Percentiles rank a stretch among this genome's conserved stretches.
Evolutionary conservation across 2,797 vertebrate species (phyloP).

Genomic region (Zenarchopterus dispar): DNA sequence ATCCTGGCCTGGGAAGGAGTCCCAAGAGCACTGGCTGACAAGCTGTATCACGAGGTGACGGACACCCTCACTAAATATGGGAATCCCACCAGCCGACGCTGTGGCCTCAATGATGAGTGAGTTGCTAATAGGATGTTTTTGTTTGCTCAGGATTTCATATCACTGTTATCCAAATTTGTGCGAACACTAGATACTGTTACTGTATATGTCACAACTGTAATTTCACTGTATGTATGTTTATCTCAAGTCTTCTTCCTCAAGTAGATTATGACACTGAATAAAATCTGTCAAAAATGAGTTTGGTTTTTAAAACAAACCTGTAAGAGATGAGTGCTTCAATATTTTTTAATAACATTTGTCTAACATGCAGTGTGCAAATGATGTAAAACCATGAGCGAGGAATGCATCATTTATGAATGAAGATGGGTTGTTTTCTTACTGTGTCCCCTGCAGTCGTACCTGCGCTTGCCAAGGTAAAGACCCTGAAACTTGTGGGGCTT

Average conservation of each 20-base stretch:
- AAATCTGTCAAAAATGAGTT: no score
- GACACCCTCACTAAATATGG: slow-evolving; percentile 91
- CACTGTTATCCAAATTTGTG: no score
- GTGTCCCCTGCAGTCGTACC: slow-evolving; percentile 87
- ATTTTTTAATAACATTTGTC: no score
- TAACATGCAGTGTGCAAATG: no score
- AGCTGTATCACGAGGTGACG: slow-evolving; percentile 91
- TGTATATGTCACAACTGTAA: no score
- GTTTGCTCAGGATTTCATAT: not conserved
- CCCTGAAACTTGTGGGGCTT: slow-evolving; percentile 90
- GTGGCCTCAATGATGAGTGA: slow-evolving; percentile 96
- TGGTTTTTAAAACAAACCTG: no score
- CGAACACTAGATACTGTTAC: no score
- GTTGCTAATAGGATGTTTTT: slow-evolving; percentile 57
- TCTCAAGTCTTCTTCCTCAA: no score
- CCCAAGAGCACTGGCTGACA: slow-evolving; percentile 88
- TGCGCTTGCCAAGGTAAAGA: slow-evolving; percentile 97
- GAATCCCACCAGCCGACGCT: slow-evolving; percentile 96
- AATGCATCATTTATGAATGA: slow-evolving; percentile 4
- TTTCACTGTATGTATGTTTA: no score
- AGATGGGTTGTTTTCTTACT: slow-evolving; percentile 29
- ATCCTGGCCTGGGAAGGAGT: slow-evolving; percentile 98
- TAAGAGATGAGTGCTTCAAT: no score
- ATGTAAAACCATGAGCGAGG: not conserved
- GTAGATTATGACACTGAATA: no score